Conservation (phyloP, 1,140 invertebrate species). For the Heliconius himera region DNA sequence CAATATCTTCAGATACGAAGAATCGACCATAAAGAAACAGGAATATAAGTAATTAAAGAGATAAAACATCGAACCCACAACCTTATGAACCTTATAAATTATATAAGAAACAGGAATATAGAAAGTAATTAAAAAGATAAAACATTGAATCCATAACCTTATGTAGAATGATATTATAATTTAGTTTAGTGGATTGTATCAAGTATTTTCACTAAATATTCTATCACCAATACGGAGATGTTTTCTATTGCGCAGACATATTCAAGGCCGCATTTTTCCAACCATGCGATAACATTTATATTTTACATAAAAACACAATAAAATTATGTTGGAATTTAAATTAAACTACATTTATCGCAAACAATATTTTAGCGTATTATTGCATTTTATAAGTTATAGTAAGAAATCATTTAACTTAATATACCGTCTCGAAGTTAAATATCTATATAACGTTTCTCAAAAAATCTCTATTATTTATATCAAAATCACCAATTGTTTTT, state of each 20-base stretch:
- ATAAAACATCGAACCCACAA: neutral
- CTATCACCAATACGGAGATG: neutral
- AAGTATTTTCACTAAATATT: neutral
- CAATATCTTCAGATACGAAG: too few species aligned
- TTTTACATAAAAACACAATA: neutral
- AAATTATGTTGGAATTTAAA: conserved; percentile 9
- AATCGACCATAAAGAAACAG: too few species aligned
- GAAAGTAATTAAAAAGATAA: neutral
- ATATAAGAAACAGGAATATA: too few species aligned
- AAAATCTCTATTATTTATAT: too few species aligned
- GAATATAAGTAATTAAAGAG: too few species aligned
- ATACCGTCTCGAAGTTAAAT: too few species aligned
- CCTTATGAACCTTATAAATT: too few species aligned
- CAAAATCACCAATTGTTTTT: too few species aligned
- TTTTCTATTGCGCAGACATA: neutral
- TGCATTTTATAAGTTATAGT: neutral
- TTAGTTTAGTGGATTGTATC: too few species aligned
- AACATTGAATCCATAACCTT: neutral
- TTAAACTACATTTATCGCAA: neutral
- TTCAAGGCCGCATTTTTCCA: neutral
- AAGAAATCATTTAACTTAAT: too few species aligned
- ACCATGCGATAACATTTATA: neutral
- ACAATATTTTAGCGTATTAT: neutral
- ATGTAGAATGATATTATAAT: neutral
- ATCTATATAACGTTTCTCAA: too few species aligned